Conservation (phyloP, 2,888 invertebrate species). For the Amiota communis region DNA sequence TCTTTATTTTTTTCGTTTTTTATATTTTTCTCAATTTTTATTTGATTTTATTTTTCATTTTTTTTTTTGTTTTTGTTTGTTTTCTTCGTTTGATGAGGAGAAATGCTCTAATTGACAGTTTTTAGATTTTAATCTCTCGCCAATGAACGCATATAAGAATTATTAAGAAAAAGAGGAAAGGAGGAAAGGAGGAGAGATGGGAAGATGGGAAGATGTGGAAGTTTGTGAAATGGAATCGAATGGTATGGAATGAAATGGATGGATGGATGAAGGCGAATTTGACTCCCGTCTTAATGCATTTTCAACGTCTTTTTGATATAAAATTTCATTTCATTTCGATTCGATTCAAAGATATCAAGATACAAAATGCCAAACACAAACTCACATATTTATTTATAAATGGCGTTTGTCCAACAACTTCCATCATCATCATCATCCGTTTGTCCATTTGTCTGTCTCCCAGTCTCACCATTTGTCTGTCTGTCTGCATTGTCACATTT, state of each 20-base stretch:
- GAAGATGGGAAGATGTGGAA: slow-evolving; percentile 33
- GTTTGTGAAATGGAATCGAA: neutral
- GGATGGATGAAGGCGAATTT: slow-evolving; percentile 39
- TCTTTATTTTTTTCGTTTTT: neutral
- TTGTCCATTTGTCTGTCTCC: slow-evolving; percentile 4
- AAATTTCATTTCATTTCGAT: slow-evolving; percentile 8
- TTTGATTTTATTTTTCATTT: neutral
- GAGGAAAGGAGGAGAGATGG: too few species aligned
- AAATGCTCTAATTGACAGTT: slow-evolving; percentile 71
- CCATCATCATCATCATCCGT: neutral
- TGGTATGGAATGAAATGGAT: too few species aligned
- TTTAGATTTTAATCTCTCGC: slow-evolving; percentile 68
- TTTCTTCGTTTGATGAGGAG: slow-evolving; percentile 58
- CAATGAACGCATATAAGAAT: slow-evolving; percentile 28
- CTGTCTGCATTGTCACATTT: neutral
- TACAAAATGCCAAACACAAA: neutral
- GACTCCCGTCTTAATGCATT: slow-evolving; percentile 62
- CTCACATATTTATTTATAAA: neutral
- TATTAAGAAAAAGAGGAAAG: too few species aligned
- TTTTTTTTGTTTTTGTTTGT: neutral
- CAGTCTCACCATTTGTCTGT: neutral
- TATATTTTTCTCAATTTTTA: neutral
- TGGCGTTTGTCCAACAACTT: neutral
- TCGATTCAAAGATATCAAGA: neutral
- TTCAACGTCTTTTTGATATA: slow-evolving; percentile 50